A percentile compares a stretch with the other conserved stretches of the same genome.
phyloP scores from a whole-genome alignment of 2,797 vertebrate genomes.

The Anabacerthia variegaticeps region DNA sequence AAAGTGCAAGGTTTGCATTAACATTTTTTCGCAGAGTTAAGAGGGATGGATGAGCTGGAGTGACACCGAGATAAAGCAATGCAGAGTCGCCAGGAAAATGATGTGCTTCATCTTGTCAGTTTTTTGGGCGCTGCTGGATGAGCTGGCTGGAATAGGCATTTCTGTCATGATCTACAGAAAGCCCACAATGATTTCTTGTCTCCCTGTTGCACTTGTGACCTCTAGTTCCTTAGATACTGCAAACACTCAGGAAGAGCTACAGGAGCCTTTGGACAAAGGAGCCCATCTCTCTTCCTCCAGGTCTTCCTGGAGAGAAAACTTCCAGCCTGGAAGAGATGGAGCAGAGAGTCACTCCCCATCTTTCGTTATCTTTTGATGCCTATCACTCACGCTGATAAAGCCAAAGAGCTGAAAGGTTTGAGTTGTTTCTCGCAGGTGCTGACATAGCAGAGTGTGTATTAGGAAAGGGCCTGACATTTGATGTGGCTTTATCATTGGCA shows the following conservation, averaged over 20 bases:
- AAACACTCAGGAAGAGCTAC: neutral
- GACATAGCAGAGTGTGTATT: neutral
- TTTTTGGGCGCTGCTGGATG: neutral
- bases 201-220: neutral
- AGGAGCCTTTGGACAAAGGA: neutral
- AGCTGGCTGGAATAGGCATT: neutral
- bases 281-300: neutral
- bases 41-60: neutral
- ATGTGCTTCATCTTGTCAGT: neutral
- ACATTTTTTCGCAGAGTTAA: neutral
- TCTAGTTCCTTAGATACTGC: neutral
- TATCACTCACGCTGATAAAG: conserved; percentile 13
- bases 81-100: neutral
- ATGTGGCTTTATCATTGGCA: conserved; percentile 26
- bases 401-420: conserved; percentile 1
- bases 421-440: neutral
- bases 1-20: conserved; percentile 4
- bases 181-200: neutral
- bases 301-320: neutral
- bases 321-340: neutral
- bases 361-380: conserved; percentile 9
- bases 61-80: neutral
- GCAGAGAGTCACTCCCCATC: neutral
- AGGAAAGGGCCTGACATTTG: neutral
- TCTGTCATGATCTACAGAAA: neutral